phyloP scores from a whole-genome alignment of 2,888 invertebrate species.

The Xestoiulus laeticollis region DNA sequence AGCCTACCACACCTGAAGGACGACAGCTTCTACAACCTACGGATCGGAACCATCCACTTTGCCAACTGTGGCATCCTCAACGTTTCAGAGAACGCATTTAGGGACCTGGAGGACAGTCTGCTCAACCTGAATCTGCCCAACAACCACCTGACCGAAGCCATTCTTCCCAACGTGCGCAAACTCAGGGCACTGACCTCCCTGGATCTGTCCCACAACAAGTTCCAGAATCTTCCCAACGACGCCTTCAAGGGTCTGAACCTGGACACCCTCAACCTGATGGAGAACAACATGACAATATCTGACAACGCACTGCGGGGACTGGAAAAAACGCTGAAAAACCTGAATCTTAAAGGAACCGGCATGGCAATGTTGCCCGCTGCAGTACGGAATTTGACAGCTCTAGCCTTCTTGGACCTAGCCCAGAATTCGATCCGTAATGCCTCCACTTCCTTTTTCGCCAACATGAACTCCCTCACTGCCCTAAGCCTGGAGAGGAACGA shows the following conservation, averaged over 20 bases:
- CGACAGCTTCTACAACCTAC: slow-evolving; percentile 73
- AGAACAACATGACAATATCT: slow-evolving; percentile 79
- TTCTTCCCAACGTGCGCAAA: slow-evolving; percentile 75
- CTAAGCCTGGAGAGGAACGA: slow-evolving; percentile 88
- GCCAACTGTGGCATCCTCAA: slow-evolving; percentile 61
- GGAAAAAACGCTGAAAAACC: slow-evolving; percentile 82
- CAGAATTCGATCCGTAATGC: slow-evolving; percentile 86
- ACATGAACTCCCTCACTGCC: slow-evolving; percentile 82
- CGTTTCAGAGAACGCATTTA: slow-evolving; percentile 63
- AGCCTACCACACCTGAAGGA: slow-evolving; percentile 68
- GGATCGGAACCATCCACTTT: slow-evolving; percentile 62
- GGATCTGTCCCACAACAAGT: slow-evolving; percentile 84
- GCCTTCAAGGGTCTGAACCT: slow-evolving; percentile 76
- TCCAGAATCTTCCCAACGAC: slow-evolving; percentile 76
- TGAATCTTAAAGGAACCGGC: slow-evolving; percentile 86
- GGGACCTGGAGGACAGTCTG: slow-evolving; percentile 79
- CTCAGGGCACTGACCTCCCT: slow-evolving; percentile 78
- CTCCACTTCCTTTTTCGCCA: slow-evolving; percentile 62
- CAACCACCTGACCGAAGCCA: slow-evolving; percentile 74
- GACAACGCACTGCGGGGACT: slow-evolving; percentile 79
- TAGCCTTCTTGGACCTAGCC: slow-evolving; percentile 89
- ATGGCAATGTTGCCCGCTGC: slow-evolving; percentile 83
- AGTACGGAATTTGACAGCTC: slow-evolving; percentile 76
- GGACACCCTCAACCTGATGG: slow-evolving; percentile 70
- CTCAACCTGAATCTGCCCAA: slow-evolving; percentile 81